Base-by-base conservation (phyloP, 30 jellyfish, hydroid and myxozoan genomes). In the Cassiopea andromeda region DNA sequence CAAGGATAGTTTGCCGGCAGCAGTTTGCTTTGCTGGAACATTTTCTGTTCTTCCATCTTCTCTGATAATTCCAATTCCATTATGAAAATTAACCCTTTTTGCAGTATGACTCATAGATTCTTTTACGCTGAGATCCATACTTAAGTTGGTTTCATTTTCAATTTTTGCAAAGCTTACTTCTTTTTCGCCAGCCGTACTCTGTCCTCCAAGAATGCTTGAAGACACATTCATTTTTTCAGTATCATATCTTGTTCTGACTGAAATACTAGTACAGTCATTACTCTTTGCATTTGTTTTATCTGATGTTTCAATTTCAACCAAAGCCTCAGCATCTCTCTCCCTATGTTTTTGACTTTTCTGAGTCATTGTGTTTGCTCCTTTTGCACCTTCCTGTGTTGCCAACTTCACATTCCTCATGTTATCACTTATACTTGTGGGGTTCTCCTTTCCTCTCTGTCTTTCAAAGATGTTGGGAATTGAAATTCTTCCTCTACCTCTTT, bases 21-120 rank as follows among this genome's bases (percentile, higher is more conserved):
- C 58, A 7, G 85, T 27, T 12, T 44, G n/a, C 48, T 54, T 69
- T 19, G 66, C 59, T 12, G 44, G 61, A 16, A 14, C 47, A 17
- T 46, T 73, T 12, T 69, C 69, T 5, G 66, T 13, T 7, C 61
- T 58, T 68, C 70, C 81, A 44, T 66, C 82, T 44, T 81, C 80
- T 16, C 59, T 60, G 54, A 81, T 81, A 46, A 83, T 54, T 60
- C 91, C 91, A 9, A 83, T 84, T 8, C 72, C 77, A 2, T 46
- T 46, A 16, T 71, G 83, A 71, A 83, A 83, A 12, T 83, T 72
- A n/a, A 83, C 91, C 70, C 70, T 83, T 78, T 83, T 83, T 13
- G 67, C 6, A 17, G 5, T 46, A 0, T 81, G 67, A 18, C 2
- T 16, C 8, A 9, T 74, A 45, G 57, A 17, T 1, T 46, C 44